A percentile compares a stretch with the other conserved stretches of the same genome.
Evolutionary conservation across 2,888 invertebrate genomes (phyloP).

Genomic region (Lysandra coridon): DNA sequence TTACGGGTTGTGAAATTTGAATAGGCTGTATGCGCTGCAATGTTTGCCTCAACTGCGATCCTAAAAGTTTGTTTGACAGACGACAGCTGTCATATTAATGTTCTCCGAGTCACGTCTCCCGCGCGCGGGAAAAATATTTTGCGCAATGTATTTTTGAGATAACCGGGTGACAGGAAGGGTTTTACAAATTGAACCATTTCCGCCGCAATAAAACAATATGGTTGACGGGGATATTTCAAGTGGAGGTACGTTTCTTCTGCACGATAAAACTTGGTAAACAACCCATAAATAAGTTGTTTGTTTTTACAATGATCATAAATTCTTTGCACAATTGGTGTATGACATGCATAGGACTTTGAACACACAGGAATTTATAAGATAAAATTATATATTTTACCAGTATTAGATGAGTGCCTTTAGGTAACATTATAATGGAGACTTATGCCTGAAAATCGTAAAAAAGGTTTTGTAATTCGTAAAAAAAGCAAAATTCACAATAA

Average conservation of each 20-base stretch:
- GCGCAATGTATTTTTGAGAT: conserved; percentile 54
- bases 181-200: conserved; percentile 61
- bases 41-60: neutral
- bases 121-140: conserved; percentile 35
- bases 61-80: conserved; percentile 29
- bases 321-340: neutral
- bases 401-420: no score
- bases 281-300: neutral
- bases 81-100: conserved; percentile 31
- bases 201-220: conserved; percentile 61
- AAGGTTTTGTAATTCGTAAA: no score
- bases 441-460: no score
- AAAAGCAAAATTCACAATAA: no score
- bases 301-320: neutral
- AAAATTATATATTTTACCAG: no score
- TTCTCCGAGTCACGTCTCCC: conserved; percentile 25
- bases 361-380: no score
- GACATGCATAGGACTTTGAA: neutral
- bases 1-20: neutral
- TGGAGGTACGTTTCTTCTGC: neutral
- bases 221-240: conserved; percentile 38
- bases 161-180: conserved; percentile 58
- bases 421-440: no score
- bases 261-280: neutral
- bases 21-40: conserved; percentile 4